Base-by-base conservation (phyloP, 2,888 invertebrate species). In the Drosophila maculinotata region DNA sequence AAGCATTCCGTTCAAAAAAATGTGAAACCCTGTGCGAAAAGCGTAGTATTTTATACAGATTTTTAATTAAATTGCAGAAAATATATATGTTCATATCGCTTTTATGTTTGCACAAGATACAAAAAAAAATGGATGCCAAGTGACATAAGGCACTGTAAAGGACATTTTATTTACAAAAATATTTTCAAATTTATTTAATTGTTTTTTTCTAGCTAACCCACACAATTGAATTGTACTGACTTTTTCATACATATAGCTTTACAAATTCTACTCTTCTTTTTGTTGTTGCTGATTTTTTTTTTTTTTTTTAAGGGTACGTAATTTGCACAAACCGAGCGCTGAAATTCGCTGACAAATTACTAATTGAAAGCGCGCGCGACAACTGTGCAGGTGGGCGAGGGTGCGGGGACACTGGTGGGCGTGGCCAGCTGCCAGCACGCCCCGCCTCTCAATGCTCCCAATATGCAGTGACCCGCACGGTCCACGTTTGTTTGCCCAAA, bases 401-500 rank as follows among this genome's bases (percentile, higher is more conserved):
- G 52, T 31, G 56, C 28, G 39, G 30, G 39, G n/a, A 39, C 26
- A 45, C 41, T 38, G 58, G 44, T 63, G 54, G 53, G 65, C 58
- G 75, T 65, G 38, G 65, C 33, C 30, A 45, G 28, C 36, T 28
- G 31, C 17, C 20, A 20, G 4, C 4, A 2, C 20, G 20, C 25
- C n/a, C 26, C 25, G 9, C 35, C 57, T 30, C 62, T 31, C 26
- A 31, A 15, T 59, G 82, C 62, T 65, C 87, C 76, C 76, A 84
- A 83, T 76, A 87, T 69, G 76, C 87, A 84, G 75, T 83, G 81
- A 83, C 87, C 83, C 79, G 85, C 69, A 66, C 42, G 75, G 71
- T 57, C 72, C 85, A 71, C 79, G 87, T 87, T 82, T 87, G 87
- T 87, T 83, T 87, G 76, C 82, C 79, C 51, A 81, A 82, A 72